Evolutionary conservation across 2,797 vertebrate genomes (phyloP).

Genomic region (Hemibagrus guttatus): DNA sequence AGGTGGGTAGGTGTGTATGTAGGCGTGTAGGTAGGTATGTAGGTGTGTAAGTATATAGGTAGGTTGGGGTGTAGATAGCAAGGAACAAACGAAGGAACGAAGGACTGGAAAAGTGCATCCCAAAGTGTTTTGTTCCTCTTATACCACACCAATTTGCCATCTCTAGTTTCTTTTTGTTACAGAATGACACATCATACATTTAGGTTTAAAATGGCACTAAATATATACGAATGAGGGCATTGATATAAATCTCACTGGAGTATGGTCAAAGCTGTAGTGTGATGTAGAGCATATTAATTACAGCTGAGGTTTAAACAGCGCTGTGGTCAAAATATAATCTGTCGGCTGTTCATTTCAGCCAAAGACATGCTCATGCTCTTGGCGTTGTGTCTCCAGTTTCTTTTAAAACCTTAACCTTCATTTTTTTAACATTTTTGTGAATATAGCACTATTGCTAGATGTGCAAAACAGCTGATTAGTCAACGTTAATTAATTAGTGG

Average conservation of each 20-base stretch:
- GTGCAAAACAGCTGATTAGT: neutral
- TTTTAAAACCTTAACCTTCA: neutral
- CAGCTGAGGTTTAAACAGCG: neutral
- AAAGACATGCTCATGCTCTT: neutral
- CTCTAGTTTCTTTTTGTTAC: neutral
- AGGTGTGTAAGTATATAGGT: too few relatives aligned
- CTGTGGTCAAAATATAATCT: neutral
- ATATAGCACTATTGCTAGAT: neutral
- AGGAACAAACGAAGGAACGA: too few relatives aligned
- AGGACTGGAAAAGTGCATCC: neutral
- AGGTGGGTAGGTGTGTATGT: too few relatives aligned
- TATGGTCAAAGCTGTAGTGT: neutral
- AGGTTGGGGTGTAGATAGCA: too few relatives aligned
- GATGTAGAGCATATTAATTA: neutral
- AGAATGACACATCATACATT: neutral
- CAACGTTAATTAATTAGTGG: neutral
- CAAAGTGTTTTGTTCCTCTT: too few relatives aligned
- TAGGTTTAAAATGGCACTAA: neutral
- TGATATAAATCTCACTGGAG: neutral
- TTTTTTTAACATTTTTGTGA: neutral
- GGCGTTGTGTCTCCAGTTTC: neutral
- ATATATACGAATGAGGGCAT: too few relatives aligned
- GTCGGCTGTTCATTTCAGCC: neutral
- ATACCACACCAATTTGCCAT: neutral
- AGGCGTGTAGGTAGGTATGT: too few relatives aligned